Conservation (phyloP, 2,797 vertebrate species). For the Sebastes wilsoni region DNA sequence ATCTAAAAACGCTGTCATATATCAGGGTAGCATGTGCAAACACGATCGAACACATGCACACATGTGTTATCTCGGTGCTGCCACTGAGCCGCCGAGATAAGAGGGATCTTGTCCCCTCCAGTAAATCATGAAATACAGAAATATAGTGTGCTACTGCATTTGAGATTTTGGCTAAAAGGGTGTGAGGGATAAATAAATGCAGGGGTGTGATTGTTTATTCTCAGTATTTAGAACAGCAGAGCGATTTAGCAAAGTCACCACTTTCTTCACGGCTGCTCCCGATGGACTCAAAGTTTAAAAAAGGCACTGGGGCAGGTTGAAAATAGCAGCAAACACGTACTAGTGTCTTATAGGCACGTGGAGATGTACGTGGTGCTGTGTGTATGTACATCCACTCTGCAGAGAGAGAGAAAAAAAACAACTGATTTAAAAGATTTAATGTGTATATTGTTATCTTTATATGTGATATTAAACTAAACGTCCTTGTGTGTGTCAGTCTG, state of each 20-base stretch:
- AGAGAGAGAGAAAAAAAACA: not conserved
- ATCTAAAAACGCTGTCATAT: not conserved
- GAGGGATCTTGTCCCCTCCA: not conserved
- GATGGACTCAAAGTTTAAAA: conserved; percentile 13
- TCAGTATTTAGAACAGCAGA: not conserved
- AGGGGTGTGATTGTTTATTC: not conserved
- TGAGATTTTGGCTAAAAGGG: not conserved
- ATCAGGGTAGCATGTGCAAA: conserved; percentile 20
- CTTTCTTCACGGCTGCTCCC: not conserved
- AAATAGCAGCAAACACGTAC: not conserved
- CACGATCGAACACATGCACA: not conserved
- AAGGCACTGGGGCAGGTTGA: not conserved
- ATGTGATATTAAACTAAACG: not conserved
- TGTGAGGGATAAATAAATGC: not conserved
- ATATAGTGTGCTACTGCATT: not conserved
- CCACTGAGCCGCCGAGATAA: conserved; percentile 45
- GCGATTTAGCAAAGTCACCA: conserved; percentile 1
- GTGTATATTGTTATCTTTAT: conserved; percentile 3
- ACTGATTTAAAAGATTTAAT: not conserved
- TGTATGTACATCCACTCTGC: not conserved
- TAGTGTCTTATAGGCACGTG: not conserved
- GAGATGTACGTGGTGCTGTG: not conserved
- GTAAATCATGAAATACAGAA: conserved; percentile 24
- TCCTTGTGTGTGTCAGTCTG: not conserved
- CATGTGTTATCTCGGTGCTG: conserved; percentile 22